Base-by-base conservation (phyloP, 1,140 invertebrate genomes). In the Archivesica marissinica region DNA sequence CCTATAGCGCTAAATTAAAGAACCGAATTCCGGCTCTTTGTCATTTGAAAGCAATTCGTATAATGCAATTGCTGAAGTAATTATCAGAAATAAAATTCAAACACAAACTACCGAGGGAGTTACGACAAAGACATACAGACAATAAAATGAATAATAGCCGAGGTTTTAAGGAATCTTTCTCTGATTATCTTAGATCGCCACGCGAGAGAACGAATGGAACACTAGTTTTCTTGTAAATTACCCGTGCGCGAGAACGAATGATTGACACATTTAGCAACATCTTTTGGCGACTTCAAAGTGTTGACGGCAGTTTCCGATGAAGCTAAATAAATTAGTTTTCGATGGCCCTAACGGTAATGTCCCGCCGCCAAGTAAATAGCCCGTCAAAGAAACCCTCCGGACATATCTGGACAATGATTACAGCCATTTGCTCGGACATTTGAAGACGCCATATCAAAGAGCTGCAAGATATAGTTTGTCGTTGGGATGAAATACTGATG, bases 1-100 rank as follows among this genome's bases (percentile, higher is more conserved):
- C 54, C 74, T 76, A 35, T 56, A 76, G 50, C 74, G 50, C 28
- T 13, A 78, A 78, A 78, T 78, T 78, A 64, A 61, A 78, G 76
- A 64, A 41, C 59, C 13, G 44, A 59, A 64, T 39, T 28, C 17
- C 52, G 54, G 15, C 66, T 59, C 76, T 78, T 78, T 64, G 59
- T 78, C 76, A 44, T 44, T 64, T 39, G 41, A 78, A 61, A 47
- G 28, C 54, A 52, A 64, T 64, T 59, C 59, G 39, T 7, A 13
- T 78, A 78, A 78, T 64, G 41, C 28, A 78, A 78, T 78, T 78
- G 54, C 44, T 64, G 28, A n/a, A n/a, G 30, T 28, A 64, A 78
- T 78, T 78, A 78, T 78, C 54, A 39, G 50, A 44, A 59, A 78
- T 78, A 78, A 78, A 75, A 61, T 33, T 39, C 54, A 41, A 30